Base-by-base conservation (phyloP, 2,113 vertebrate species). In the Neogale vison region DNA sequence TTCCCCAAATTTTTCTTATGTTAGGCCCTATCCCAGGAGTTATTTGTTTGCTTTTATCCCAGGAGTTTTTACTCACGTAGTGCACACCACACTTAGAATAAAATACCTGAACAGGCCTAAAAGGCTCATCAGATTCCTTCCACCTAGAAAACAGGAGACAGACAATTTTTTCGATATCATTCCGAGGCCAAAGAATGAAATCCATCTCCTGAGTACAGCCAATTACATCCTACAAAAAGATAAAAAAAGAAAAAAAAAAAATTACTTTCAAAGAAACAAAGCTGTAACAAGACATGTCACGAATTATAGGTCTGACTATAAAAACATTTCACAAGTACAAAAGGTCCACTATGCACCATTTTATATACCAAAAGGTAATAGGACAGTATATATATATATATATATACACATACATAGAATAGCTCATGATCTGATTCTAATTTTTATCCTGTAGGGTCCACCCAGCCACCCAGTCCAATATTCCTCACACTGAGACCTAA, bases 151-250 rank as follows among this genome's bases (percentile, higher is more conserved):
- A 99, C 96, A 99, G 99, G 99, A 99, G 99, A 99, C 99, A 99
- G 98, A 99, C 99, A 98, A 99, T 99, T 99, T 99, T 99, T 98
- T 99, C 99, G 98, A 99, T 99, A 98, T 99, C 99, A 80, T 99
- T 99, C 96, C 99, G 99, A 98, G 99, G 99, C 99, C 99, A 99
- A 98, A 99, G 99, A 99, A 99, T 99, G 99, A 99, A 99, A 99
- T 99, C 99, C 99, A 99, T 99, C 99, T 99, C 99, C 99, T 99
- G 99, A 97, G 99, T 99, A 99, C 99, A 99, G 99, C 99, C 99
- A 47, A 99, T 99, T 97, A 99, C 99, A 98, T 99, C 99, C 99
- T 99, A 95, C 0, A 96, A 92, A 90, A 93, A 6, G 21, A 95
- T 42, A 0, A 80, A 17, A 1, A 61, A 92, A n/a, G n/a, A 2